These are phyloP conservation scores for Doris montereyensis DNA, from an alignment of 2,888 invertebrate species.

Conservation along the genomic window DNA sequence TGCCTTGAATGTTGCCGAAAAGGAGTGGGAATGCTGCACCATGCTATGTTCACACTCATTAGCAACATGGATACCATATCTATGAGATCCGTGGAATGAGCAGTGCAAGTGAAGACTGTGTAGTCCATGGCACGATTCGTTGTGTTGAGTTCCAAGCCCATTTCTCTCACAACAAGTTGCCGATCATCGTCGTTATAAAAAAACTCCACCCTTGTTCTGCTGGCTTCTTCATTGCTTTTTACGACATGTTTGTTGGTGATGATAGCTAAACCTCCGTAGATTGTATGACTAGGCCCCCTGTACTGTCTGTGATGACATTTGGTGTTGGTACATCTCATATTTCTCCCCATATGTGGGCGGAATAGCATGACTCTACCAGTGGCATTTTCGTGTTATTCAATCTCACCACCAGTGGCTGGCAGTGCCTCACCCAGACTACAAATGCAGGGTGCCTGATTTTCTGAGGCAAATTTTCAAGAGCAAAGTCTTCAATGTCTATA, in stretches of 20 bases:
- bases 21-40: background rate
- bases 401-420: constrained; percentile 25
- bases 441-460: background rate
- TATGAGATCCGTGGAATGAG: constrained; percentile 15
- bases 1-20: background rate
- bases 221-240: background rate
- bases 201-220: constrained; percentile 30
- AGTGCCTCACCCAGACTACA: constrained; percentile 31
- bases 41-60: constrained; percentile 1
- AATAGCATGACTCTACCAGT: constrained; percentile 29
- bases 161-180: background rate
- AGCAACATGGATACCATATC: background rate
- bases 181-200: constrained; percentile 29
- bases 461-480: constrained; percentile 6
- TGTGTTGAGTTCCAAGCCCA: background rate
- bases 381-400: background rate
- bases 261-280: constrained; percentile 32
- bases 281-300: background rate
- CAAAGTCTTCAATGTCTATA: constrained; percentile 26
- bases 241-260: constrained; percentile 38
- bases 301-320: background rate
- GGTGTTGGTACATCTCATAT: background rate
- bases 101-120: constrained; percentile 32
- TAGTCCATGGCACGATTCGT: constrained; percentile 30
- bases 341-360: background rate